These are phyloP conservation scores for Rousettus leschenaultii DNA, from an alignment of 2,113 vertebrate species.

Conservation along the genomic window DNA sequence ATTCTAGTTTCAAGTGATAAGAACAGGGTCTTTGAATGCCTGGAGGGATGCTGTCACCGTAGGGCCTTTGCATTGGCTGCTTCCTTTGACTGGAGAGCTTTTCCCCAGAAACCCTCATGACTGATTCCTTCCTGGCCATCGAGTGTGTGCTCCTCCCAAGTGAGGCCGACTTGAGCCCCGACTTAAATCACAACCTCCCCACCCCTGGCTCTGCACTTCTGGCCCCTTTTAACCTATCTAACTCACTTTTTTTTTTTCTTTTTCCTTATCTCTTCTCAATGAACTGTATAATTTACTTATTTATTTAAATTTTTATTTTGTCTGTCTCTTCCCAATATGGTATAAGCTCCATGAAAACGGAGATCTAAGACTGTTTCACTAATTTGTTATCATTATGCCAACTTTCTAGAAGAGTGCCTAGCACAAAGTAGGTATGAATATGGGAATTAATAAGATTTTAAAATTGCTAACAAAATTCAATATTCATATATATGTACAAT, in stretches of 20 bases:
- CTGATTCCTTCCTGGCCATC: not conserved
- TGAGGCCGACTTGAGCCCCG: not conserved
- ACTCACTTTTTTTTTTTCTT: not conserved
- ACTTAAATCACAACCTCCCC: not conserved
- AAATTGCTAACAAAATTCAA: slow-evolving; percentile 1
- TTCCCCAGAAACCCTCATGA: not conserved
- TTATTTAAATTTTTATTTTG: not conserved
- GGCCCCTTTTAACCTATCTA: not conserved
- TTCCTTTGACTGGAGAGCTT: not conserved
- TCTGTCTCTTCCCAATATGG: not conserved
- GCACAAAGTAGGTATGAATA: not conserved
- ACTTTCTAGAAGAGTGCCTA: not conserved
- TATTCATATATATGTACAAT: not conserved
- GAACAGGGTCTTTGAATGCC: not conserved
- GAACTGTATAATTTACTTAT: not conserved
- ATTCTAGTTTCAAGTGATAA: not conserved
- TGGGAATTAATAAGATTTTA: not conserved
- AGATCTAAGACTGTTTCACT: not conserved
- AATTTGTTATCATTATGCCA: not conserved
- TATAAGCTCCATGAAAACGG: not conserved
- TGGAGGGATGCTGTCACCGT: not conserved
- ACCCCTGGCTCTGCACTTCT: not conserved
- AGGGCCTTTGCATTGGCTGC: not conserved
- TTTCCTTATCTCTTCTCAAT: not conserved
- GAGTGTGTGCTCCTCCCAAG: not conserved